Conservation (phyloP, 2,797 vertebrate genomes). For the Coendou prehensilis region DNA sequence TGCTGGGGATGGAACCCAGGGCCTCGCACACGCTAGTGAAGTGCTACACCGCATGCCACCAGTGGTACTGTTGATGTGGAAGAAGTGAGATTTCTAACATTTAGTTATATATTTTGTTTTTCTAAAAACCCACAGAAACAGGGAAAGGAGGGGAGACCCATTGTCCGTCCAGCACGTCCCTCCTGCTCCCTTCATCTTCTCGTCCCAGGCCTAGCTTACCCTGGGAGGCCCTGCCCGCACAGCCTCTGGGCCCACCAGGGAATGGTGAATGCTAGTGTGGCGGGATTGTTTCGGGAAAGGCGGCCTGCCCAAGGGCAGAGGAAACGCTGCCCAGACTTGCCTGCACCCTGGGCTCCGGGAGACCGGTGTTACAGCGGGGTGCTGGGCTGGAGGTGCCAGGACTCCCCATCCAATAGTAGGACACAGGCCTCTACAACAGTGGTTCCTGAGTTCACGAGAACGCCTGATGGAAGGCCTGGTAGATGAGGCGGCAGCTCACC, state of each 20-base stretch:
- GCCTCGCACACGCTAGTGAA: background rate
- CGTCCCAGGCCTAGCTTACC: background rate
- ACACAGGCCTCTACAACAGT: background rate
- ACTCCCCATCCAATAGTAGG: too few species aligned
- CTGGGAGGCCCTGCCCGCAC: background rate
- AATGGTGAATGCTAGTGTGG: too few species aligned
- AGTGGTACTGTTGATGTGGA: background rate
- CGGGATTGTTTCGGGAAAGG: too few species aligned
- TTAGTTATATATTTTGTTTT: constrained; percentile 42
- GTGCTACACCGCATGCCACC: background rate
- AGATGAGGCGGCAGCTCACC: background rate
- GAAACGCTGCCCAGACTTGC: too few species aligned
- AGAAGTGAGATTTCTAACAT: constrained; percentile 1
- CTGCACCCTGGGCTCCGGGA: background rate
- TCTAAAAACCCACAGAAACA: background rate
- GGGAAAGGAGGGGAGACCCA: background rate
- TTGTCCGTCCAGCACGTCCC: background rate
- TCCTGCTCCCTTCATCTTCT: background rate
- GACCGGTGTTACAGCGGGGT: too few species aligned
- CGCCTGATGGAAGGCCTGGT: background rate
- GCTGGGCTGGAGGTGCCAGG: too few species aligned
- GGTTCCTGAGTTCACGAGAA: too few species aligned
- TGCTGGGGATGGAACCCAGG: background rate
- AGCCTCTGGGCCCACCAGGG: background rate
- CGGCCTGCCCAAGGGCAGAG: too few species aligned